These are phyloP conservation scores for Chascanopsetta lugubris DNA, from an alignment of 2,113 vertebrate species.

Conservation along the genomic window DNA sequence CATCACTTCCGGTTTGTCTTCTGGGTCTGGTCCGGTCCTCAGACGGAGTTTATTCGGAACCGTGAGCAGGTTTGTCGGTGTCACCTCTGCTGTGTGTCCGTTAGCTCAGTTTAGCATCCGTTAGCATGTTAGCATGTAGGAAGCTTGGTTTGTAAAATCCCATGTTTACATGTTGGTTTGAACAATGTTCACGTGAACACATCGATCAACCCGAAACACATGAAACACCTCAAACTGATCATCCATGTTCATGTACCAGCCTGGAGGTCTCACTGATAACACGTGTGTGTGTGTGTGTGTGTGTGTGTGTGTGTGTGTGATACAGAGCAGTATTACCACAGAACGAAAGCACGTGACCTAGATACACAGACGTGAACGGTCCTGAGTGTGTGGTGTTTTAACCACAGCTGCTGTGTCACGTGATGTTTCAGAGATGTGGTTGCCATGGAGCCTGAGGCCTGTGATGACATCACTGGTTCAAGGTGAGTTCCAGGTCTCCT, in stretches of 20 bases:
- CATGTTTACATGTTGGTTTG: neutral
- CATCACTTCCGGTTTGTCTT: rapidly evolving
- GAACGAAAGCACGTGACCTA: too few species aligned
- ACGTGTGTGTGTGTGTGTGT: too few species aligned
- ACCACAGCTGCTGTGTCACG: neutral
- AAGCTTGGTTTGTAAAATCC: neutral
- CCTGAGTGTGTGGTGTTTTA: too few species aligned
- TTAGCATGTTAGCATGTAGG: neutral
- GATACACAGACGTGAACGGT: too few species aligned
- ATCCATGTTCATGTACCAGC: too few species aligned
- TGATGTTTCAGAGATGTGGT: constrained; percentile 62
- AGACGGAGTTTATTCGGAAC: neutral
- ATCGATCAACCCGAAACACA: too few species aligned
- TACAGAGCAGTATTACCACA: too few species aligned
- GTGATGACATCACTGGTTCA: constrained; percentile 62
- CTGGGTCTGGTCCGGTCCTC: rapidly evolving
- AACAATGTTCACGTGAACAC: neutral
- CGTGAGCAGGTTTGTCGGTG: neutral
- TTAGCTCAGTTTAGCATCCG: constrained; percentile 1
- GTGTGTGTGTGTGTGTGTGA: too few species aligned
- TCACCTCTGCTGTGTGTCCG: constrained; percentile 6
- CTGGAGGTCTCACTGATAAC: too few species aligned
- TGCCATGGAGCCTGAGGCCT: constrained; percentile 64
- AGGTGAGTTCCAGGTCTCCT: constrained; percentile 37
- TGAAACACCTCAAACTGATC: too few species aligned